phyloP scores from a whole-genome alignment of 2,113 vertebrate species.

The Gasterosteus nipponicus region DNA sequence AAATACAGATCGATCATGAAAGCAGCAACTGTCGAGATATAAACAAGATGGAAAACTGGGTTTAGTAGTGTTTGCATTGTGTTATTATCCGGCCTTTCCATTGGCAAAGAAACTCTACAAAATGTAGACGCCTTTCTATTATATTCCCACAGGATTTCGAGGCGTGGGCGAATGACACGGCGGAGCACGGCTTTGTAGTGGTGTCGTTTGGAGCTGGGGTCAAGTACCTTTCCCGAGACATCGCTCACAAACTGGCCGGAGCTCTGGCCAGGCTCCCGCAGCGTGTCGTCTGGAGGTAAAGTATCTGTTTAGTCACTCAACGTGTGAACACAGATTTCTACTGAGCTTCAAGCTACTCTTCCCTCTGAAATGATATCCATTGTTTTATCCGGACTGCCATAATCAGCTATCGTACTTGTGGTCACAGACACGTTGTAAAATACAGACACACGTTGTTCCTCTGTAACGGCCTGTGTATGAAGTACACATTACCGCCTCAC shows the following conservation, averaged over 20 bases:
- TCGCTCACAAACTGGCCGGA: slow-evolving; percentile 90
- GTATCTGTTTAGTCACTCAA: slow-evolving; percentile 9
- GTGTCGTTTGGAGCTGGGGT: slow-evolving; percentile 98
- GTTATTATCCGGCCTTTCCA: background rate
- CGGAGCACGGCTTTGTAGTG: slow-evolving; percentile 92
- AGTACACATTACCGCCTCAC: slow-evolving; percentile 12
- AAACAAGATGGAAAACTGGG: background rate
- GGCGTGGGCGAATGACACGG: slow-evolving; percentile 88
- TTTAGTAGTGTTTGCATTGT: background rate
- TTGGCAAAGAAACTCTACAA: background rate
- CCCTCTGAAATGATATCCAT: background rate
- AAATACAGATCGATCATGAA: background rate
- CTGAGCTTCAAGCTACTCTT: background rate
- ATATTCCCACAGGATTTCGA: slow-evolving; percentile 86
- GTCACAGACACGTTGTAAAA: background rate
- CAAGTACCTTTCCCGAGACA: slow-evolving; percentile 95
- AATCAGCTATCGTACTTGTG: background rate
- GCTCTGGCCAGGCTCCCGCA: slow-evolving; percentile 91
- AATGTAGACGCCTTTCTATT: background rate
- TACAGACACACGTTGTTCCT: background rate
- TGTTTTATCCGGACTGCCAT: background rate
- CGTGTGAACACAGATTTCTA: slow-evolving; percentile 1
- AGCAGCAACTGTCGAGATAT: background rate
- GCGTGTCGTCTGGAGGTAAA: slow-evolving; percentile 96
- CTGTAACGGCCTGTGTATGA: background rate